Conservation (phyloP, 1,140 invertebrate genomes). For the Neelides sp. region DNA sequence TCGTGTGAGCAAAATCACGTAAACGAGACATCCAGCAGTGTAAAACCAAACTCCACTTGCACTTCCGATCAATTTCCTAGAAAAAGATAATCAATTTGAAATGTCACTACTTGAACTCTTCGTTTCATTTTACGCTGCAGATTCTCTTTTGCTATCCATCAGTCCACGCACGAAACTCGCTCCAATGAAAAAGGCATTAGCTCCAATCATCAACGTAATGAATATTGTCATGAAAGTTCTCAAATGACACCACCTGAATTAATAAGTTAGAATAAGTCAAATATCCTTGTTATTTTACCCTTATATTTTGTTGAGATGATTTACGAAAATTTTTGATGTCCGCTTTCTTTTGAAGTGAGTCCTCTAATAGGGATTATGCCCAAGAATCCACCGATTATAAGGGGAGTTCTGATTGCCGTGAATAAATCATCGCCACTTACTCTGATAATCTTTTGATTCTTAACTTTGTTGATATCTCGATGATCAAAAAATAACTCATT, state of each 20-base stretch:
- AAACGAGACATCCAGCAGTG: slow-evolving; percentile 15
- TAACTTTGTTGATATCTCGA: not conserved
- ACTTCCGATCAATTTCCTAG: slow-evolving; percentile 10
- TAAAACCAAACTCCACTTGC: slow-evolving; percentile 25
- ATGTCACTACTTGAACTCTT: not conserved
- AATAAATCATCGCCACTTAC: slow-evolving; percentile 18
- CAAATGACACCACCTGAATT: slow-evolving; percentile 19
- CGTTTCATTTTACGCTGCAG: slow-evolving; percentile 16
- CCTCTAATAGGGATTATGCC: slow-evolving; percentile 16
- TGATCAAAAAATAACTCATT: too few species aligned
- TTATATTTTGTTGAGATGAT: slow-evolving; percentile 5
- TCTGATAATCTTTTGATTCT: too few species aligned
- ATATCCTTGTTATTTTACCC: not conserved
- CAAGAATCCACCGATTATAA: slow-evolving; percentile 11
- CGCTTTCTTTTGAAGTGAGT: not conserved
- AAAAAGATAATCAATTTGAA: slow-evolving; percentile 1
- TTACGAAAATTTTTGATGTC: not conserved
- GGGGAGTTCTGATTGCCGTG: slow-evolving; percentile 7
- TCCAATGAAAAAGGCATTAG: slow-evolving; percentile 15
- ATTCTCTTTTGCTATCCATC: not conserved
- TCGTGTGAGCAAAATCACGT: slow-evolving; percentile 16
- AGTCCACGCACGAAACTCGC: slow-evolving; percentile 8
- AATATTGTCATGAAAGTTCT: slow-evolving; percentile 10
- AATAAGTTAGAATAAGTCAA: not conserved
- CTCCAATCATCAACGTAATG: slow-evolving; percentile 13